A percentile compares a stretch with the other conserved stretches of the same genome.
Evolutionary conservation across 2,113 vertebrate species (phyloP).

Genomic region (Perca schrenkii): DNA sequence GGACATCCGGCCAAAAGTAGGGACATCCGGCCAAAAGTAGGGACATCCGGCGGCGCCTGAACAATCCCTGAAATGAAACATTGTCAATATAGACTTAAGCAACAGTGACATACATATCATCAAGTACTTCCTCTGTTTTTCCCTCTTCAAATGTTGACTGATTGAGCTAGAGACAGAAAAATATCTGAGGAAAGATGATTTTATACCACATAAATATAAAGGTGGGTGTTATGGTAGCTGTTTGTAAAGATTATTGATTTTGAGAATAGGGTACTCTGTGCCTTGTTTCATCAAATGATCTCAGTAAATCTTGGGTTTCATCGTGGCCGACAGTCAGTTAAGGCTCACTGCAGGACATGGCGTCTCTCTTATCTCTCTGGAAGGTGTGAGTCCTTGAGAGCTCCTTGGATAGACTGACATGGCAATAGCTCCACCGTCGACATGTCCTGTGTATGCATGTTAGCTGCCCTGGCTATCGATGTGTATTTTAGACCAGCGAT

Average conservation of each 20-base stretch:
- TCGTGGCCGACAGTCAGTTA: slow-evolving; percentile 6
- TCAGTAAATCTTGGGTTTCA: slow-evolving; percentile 51
- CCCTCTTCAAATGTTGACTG: slow-evolving; percentile 11
- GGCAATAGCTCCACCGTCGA: slow-evolving; percentile 40
- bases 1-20: too few relatives aligned
- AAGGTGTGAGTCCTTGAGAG: slow-evolving; percentile 54
- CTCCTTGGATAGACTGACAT: slow-evolving; percentile 41
- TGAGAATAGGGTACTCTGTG: slow-evolving; percentile 5
- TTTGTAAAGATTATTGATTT: slow-evolving; percentile 54
- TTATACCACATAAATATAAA: slow-evolving; percentile 35
- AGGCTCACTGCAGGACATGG: slow-evolving; percentile 30
- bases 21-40: too few relatives aligned
- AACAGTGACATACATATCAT: too few relatives aligned
- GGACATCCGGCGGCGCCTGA: too few relatives aligned
- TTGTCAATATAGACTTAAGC: too few relatives aligned
- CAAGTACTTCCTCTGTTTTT: slow-evolving; percentile 2
- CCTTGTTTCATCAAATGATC: slow-evolving; percentile 46
- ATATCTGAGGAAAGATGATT: slow-evolving; percentile 21
- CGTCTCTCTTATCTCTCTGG: slow-evolving; percentile 42
- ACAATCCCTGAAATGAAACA: too few relatives aligned
- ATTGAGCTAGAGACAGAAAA: slow-evolving; percentile 6
- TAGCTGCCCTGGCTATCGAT: slow-evolving; percentile 2
- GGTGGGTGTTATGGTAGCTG: slow-evolving; percentile 15
- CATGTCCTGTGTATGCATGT: slow-evolving; percentile 16
- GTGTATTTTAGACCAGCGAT: slow-evolving; percentile 51